Base-by-base conservation (phyloP, 2,113 vertebrate genomes). In the Ancistrus triradiatus region DNA sequence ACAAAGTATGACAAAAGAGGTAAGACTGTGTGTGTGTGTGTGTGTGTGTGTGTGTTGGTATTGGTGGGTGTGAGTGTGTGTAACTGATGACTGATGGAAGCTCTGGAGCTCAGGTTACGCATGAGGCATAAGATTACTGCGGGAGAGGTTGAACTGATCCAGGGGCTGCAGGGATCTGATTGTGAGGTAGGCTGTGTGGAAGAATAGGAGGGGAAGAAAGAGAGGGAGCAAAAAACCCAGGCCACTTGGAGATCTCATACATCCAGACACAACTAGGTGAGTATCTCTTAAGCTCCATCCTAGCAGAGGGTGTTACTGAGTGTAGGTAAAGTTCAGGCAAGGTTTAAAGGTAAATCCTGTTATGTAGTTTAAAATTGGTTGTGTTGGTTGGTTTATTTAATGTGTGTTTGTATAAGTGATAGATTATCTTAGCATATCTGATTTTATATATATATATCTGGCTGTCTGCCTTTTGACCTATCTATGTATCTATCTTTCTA, bases 71-170 rank as follows among this genome's bases (percentile, higher is more conserved):
- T 52, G 27, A 47, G 63, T 57, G 31, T 57, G 43, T 27, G 52
- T 48, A 31, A 11, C 15, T 66, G 50, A 38, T 59, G 47, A 57
- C 59, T 64, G 65, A 73, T 73, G 66, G 66, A 63, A 60, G 61
- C 56, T 64, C 14, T 55, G 71, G 62, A 40, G 64, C 71, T 74
- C 71, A 74, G 81, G 83, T 87, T 87, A 81, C 76, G 81, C 73
- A 55, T 49, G 56, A 69, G 61, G 61, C 67, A 69, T 74, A 74
- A 74, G 71, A 74, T 74, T 74, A 74, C 71, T 69, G 61, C 63
- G 67, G 63, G 66, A 69, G 71, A 73, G 71, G 55, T 74, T 74
- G 33, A 65, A 61, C 60, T 53, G 56, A 74, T 52, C 71, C 67
- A 49, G 43, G 17, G 55, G 67, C 61, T 65, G 66, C 56, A 50